Evolutionary conservation across 2,113 vertebrate species (phyloP), one percentile per base, ranked within the genome.

Genomic region (Mugil cephalus): DNA sequence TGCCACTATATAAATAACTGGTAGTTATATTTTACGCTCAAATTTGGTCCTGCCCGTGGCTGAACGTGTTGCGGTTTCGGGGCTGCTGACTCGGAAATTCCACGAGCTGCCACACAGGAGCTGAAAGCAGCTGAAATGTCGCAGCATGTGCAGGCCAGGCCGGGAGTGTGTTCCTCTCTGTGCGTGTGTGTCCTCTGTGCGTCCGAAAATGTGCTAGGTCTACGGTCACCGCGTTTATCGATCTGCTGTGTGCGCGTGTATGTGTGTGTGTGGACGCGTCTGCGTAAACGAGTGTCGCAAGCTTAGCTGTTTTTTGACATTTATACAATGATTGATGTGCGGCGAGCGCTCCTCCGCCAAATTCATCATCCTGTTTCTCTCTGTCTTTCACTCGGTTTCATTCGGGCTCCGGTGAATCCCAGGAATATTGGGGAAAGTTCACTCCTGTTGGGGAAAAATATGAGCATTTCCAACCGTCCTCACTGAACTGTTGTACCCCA

Each of bases 281-380:
- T 50, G 38, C 14, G 39, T 54, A 7, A 58, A 21, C 60, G 63
- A 38, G 19, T 54, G 59, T 34, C 40, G 81, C 66, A 79, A 78
- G 69, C 74, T 4, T 38, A 61, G 85, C 82, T 73, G 43, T 84
- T 87, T 30, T 81, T 62, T 78, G 85, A 83, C 77, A 21, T 51
- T 74, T 69, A 55, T 50, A 58, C 68, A 47, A 38, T 81, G 74
- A 82, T 66, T 66, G 81, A 84, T 84, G 77, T 38, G 13, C 76
- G 36, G 39, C 5, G 59, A 38, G 48, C 8, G 39, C 69, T 80
- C 50, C 67, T 78, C 62, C 47, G 34, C 66, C 13, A 52, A 48
- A 66, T 69, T 52, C 46, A 63, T 43, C 39, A 7, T 53, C 58
- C 14, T 12, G 1, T 74, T 38, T 18, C 39, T 40, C 62, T 24